Percentiles rank a stretch among this genome's conserved stretches.
These are phyloP conservation scores for Leptobrachium leishanense DNA, from an alignment of 2,113 vertebrate genomes.

Conservation along the genomic window DNA sequence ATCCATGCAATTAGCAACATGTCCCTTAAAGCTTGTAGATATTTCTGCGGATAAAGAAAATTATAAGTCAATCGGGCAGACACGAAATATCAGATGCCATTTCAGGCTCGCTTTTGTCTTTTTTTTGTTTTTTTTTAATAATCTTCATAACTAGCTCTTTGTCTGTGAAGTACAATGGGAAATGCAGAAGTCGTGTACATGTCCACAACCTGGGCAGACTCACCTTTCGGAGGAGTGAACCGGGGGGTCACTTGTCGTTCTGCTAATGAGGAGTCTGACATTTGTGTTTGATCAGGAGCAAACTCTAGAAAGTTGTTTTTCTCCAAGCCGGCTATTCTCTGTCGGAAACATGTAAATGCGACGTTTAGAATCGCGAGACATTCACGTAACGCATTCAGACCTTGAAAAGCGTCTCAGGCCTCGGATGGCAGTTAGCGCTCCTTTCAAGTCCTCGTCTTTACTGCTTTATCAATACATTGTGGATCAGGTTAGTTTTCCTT, in stretches of 20 bases:
- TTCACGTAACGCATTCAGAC: neutral
- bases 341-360: neutral
- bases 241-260: slow-evolving; percentile 19
- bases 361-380: neutral
- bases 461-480: too few relatives aligned
- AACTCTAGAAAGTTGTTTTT: neutral
- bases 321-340: neutral
- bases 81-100: neutral
- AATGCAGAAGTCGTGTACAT: neutral
- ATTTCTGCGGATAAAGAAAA: slow-evolving; percentile 6
- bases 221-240: slow-evolving; percentile 21
- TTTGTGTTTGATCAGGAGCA: slow-evolving; percentile 4
- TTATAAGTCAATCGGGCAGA: neutral
- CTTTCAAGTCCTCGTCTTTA: too few relatives aligned
- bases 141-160: neutral
- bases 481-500: too few relatives aligned
- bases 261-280: slow-evolving; percentile 39
- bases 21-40: neutral
- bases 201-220: slow-evolving; percentile 12
- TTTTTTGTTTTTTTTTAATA: slow-evolving; percentile 14
- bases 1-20: slow-evolving; percentile 9
- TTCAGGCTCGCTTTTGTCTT: neutral
- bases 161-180: slow-evolving; percentile 1
- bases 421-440: too few relatives aligned
- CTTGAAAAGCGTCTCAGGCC: neutral